A percentile compares a stretch with the other conserved stretches of the same genome.
Evolutionary conservation across 2,888 invertebrate genomes (phyloP).

Genomic region (Lydus trimaculatus): DNA sequence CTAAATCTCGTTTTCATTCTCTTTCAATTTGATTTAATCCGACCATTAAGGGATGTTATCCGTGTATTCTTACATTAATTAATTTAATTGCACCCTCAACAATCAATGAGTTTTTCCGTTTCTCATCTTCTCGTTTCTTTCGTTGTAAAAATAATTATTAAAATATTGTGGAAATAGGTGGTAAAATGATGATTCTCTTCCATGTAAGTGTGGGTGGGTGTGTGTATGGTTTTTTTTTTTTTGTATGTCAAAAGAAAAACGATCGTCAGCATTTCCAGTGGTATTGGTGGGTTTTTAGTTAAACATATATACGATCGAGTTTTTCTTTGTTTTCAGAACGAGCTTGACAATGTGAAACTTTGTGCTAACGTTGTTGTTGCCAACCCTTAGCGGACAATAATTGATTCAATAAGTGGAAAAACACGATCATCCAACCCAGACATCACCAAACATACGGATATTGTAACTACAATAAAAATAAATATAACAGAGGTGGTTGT

Average conservation of each 20-base stretch:
- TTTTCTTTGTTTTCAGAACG: conserved; percentile 46
- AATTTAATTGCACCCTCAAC: conserved; percentile 18
- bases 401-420: conserved; percentile 61
- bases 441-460: conserved; percentile 58
- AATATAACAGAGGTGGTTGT: conserved; percentile 38
- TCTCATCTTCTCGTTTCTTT: not conserved
- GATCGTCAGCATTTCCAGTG: conserved; percentile 49
- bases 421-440: conserved; percentile 55
- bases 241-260: conserved; percentile 39
- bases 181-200: not conserved
- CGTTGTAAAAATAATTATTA: conserved; percentile 13
- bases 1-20: conserved; percentile 1
- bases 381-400: conserved; percentile 60
- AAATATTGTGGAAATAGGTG: conserved; percentile 6
- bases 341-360: conserved; percentile 36
- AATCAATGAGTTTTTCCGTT: not conserved
- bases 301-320: conserved; percentile 48
- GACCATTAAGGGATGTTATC: not conserved
- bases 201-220: not conserved
- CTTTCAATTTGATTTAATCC: not conserved
- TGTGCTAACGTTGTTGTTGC: conserved; percentile 52
- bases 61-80: conserved; percentile 17
- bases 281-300: conserved; percentile 33
- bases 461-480: conserved; percentile 50
- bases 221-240: not conserved